Evolutionary conservation across 2,113 vertebrate species (phyloP).

Genomic region (Chauna torquata): DNA sequence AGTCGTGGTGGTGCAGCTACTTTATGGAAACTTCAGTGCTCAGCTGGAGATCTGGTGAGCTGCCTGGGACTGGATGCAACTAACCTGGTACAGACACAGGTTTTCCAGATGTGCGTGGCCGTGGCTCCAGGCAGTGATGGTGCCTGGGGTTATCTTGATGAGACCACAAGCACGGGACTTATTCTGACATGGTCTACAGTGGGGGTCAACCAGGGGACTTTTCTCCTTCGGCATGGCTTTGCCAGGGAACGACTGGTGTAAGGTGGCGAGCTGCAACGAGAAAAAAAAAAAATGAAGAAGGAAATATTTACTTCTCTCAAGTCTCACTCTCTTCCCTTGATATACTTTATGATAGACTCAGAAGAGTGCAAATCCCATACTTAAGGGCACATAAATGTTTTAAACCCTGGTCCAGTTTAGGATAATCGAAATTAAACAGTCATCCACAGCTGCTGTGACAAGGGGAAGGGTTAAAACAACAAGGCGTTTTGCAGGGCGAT

Average conservation of each 20-base stretch:
- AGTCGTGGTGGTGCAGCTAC: not conserved
- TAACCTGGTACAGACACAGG: not conserved
- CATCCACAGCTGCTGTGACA: not conserved
- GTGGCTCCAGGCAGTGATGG: not conserved
- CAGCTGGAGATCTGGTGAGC: not conserved
- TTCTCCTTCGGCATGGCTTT: not conserved
- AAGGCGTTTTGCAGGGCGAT: conserved; percentile 17
- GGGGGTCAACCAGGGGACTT: not conserved
- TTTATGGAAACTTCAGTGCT: not conserved
- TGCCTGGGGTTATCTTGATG: not conserved
- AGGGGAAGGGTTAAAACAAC: conserved; percentile 68
- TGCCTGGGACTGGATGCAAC: not conserved
- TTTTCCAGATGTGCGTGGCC: not conserved
- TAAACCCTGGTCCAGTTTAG: not conserved
- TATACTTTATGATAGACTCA: not conserved
- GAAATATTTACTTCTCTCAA: not conserved
- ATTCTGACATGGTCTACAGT: not conserved
- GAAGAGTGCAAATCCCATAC: not conserved
- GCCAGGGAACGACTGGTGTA: not conserved
- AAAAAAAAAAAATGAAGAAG: not conserved
- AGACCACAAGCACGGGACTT: not conserved
- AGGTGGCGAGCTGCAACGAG: not conserved
- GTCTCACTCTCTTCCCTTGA: not conserved
- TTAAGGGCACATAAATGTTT: not conserved
- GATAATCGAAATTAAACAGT: not conserved